These are phyloP conservation scores for Tetropium fuscum DNA, from an alignment of 2,888 invertebrate species.

Conservation along the genomic window DNA sequence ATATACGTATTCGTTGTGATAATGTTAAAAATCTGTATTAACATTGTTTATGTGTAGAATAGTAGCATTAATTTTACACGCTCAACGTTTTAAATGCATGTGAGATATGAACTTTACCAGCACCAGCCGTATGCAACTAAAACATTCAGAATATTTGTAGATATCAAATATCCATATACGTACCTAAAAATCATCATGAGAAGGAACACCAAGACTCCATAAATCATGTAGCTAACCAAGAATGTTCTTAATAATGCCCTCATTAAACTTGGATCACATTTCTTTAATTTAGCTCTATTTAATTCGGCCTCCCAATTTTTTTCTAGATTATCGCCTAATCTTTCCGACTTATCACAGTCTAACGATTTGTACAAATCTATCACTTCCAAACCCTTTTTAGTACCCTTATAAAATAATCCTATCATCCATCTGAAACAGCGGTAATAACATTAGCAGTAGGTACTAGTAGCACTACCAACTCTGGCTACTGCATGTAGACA, in stretches of 20 bases:
- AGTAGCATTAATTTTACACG: no score
- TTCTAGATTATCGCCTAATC: constrained; percentile 73
- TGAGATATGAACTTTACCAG: no score
- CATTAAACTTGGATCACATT: constrained; percentile 43
- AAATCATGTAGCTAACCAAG: constrained; percentile 42
- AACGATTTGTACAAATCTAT: constrained; percentile 74
- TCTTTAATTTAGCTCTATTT: constrained; percentile 35
- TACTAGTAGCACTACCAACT: no score
- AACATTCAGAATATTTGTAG: no score
- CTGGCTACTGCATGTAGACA: no score
- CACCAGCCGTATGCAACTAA: no score
- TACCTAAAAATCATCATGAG: constrained; percentile 45
- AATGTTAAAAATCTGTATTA: no score
- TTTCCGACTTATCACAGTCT: constrained; percentile 72
- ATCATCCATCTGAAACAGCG: constrained; percentile 59
- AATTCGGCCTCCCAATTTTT: constrained; percentile 63
- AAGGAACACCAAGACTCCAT: constrained; percentile 42
- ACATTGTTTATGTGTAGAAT: no score
- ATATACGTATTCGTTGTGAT: no score
- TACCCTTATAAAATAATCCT: constrained; percentile 67
- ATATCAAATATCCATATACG: constrained; percentile 1
- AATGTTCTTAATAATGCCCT: constrained; percentile 42
- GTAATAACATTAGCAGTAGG: no score
- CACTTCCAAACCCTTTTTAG: constrained; percentile 72
- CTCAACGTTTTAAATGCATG: no score